Base-by-base conservation (phyloP, 2,797 vertebrate species). In the Benthosema pterotum region DNA sequence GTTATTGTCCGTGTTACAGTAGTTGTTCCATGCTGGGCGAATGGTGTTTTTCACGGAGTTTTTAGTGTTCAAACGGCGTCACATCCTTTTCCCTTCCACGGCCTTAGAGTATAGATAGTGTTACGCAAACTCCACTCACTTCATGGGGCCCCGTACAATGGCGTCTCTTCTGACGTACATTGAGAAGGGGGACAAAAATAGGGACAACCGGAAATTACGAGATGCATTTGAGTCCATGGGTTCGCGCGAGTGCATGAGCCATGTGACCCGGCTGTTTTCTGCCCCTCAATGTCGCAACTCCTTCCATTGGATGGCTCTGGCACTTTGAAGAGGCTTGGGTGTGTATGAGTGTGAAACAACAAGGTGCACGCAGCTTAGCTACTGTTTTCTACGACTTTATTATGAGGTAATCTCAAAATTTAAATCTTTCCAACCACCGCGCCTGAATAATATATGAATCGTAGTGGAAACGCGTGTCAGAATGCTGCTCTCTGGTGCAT, bases 21-120 rank as follows among this genome's bases (percentile, higher is more conserved):
- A 5, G 3, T 3, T 1, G 11, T 60, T 75, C 45, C 19, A 50
- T 18, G 19, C 14, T 19, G 75, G 57, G 61, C 75, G 51, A 82
- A 4, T 60, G 46, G 8, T 3, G 61, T 0, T 1, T 74, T 78
- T 83, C 51, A 67, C 82, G 67, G 85, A 78, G 83, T 80, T 69
- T n/a, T 25, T 2, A 25, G 74, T 54, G 55, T 50, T n/a, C 19
- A 54, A 25, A 67, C 6, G 1, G 6, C 89, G 91, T 92, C 90
- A 93, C 69, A 83, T 94, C 93, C 92, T 69, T 58, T 88, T 89
- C 87, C 85, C 80, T n/a, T n/a, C n/a, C n/a, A n/a, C n/a, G n/a
- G n/a, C n/a, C n/a, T n/a, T n/a, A n/a, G n/a, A n/a, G n/a, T n/a
- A n/a, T n/a, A n/a, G n/a, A n/a, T n/a, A n/a, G n/a, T n/a, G n/a